phyloP scores from a whole-genome alignment of 2,888 invertebrate genomes.

The Tinea pellionella region DNA sequence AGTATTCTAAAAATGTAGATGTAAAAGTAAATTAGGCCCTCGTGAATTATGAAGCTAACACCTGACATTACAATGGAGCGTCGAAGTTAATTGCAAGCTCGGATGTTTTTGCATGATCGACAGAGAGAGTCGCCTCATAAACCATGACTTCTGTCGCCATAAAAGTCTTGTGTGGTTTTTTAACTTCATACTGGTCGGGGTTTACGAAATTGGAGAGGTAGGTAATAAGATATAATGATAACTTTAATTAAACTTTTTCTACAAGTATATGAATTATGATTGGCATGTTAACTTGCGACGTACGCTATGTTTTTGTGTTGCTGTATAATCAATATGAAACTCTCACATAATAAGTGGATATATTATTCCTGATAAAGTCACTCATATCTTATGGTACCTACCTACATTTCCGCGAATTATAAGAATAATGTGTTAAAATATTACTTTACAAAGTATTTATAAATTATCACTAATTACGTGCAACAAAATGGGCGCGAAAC shows the following conservation, averaged over 20 bases:
- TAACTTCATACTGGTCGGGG: conserved; percentile 33
- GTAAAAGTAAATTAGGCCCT: not conserved
- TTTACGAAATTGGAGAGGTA: conserved; percentile 2
- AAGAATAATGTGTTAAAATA: no score
- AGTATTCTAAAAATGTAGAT: not conserved
- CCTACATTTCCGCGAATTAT: no score
- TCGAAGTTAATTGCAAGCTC: conserved; percentile 40
- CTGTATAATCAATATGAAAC: not conserved
- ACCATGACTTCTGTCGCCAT: conserved; percentile 49
- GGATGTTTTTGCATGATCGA: conserved; percentile 46
- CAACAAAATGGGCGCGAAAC: not conserved
- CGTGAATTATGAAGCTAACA: not conserved
- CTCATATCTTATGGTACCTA: no score
- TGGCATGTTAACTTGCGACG: not conserved
- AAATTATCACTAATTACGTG: conserved; percentile 6
- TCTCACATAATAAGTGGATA: no score
- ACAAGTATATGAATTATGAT: not conserved
- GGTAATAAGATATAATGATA: not conserved
- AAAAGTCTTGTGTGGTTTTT: conserved; percentile 62
- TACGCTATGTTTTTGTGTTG: not conserved
- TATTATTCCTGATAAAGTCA: no score
- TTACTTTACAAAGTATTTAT: not conserved
- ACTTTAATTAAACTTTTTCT: not conserved
- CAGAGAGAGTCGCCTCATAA: conserved; percentile 42
- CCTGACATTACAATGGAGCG: conserved; percentile 20